A percentile compares a stretch with the other conserved stretches of the same genome.
phyloP scores from a whole-genome alignment of 2,113 vertebrate genomes.

The Phaetusa simplex region DNA sequence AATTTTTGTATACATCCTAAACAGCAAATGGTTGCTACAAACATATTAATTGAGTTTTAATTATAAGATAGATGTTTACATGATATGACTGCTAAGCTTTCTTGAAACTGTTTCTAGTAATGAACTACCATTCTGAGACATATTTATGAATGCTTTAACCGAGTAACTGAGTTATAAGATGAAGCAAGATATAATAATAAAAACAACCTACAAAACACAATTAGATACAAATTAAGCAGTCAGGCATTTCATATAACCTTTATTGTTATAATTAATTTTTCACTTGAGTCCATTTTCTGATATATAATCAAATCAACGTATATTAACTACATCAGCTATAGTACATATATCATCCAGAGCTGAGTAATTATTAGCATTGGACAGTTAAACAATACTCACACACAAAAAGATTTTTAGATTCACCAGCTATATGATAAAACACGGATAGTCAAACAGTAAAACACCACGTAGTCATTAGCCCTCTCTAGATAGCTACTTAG shows the following conservation, averaged over 20 bases:
- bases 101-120: conserved; percentile 45
- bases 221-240: conserved; percentile 37
- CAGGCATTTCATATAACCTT: not conserved
- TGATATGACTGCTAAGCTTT: conserved; percentile 42
- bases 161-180: conserved; percentile 19
- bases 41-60: conserved; percentile 62
- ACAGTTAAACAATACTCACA: not conserved
- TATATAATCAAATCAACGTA: not conserved
- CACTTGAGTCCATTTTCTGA: conserved; percentile 28
- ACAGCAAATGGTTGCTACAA: conserved; percentile 42
- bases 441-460: not conserved
- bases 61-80: conserved; percentile 40
- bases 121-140: not conserved
- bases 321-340: not conserved
- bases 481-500: not conserved
- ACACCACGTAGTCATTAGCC: not conserved
- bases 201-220: conserved; percentile 4
- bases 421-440: not conserved
- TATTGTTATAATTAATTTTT: conserved; percentile 55
- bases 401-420: not conserved
- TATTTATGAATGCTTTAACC: conserved; percentile 14
- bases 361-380: not conserved
- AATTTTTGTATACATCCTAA: conserved; percentile 33
- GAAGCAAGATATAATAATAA: conserved; percentile 11
- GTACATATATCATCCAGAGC: not conserved